phyloP scores from a whole-genome alignment of 2,113 vertebrate species.

The Gobiocypris rarus region DNA sequence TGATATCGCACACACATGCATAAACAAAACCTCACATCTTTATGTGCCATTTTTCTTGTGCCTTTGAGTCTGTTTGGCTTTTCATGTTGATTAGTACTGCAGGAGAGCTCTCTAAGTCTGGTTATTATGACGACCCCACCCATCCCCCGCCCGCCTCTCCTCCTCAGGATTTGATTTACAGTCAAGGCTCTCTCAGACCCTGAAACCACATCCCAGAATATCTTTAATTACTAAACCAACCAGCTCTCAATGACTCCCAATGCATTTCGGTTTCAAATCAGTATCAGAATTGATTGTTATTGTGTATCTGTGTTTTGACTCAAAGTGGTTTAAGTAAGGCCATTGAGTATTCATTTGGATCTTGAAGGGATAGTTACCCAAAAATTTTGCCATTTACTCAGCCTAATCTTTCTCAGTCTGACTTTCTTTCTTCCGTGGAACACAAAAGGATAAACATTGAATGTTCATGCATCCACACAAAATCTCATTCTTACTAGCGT shows the following conservation, averaged over 20 bases:
- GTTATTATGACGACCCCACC: conserved; percentile 16
- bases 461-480: not conserved
- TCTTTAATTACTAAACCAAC: conserved; percentile 1
- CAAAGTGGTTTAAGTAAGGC: not conserved
- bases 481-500: not conserved
- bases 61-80: not conserved
- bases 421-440: not conserved
- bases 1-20: conserved; percentile 14
- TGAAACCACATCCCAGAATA: conserved; percentile 19
- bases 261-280: not conserved
- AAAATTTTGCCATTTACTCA: not conserved
- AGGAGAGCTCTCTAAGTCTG: not conserved
- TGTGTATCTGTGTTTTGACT: not conserved
- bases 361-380: not conserved
- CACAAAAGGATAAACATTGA: not conserved
- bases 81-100: not conserved
- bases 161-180: conserved; percentile 8
- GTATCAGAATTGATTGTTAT: not conserved
- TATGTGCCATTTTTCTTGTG: not conserved
- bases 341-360: not conserved
- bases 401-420: not conserved
- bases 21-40: not conserved
- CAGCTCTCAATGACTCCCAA: not conserved
- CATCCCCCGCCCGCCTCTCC: not conserved
- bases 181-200: conserved; percentile 4